Conservation (phyloP, 2,888 invertebrate genomes). For the Agrypnus murinus region DNA sequence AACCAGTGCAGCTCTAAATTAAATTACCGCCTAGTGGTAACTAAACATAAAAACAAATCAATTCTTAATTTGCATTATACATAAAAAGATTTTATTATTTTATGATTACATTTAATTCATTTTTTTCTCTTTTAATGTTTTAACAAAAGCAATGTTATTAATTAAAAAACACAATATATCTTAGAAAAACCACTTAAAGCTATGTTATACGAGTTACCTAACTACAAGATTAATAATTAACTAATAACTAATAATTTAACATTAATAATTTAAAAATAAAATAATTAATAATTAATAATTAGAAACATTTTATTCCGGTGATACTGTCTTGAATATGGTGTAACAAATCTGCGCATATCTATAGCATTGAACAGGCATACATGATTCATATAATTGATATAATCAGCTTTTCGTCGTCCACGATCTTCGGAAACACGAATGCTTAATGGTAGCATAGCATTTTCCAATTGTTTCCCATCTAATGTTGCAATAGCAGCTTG, state of each 20-base stretch:
- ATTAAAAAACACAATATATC: conserved; percentile 14
- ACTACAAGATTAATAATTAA: conserved; percentile 32
- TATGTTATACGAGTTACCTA: conserved; percentile 10
- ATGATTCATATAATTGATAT: conserved; percentile 70
- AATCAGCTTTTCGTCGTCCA: conserved; percentile 83
- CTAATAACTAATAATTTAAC: no score
- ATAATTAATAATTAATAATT: no score
- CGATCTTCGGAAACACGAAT: conserved; percentile 89
- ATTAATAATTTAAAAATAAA: no score
- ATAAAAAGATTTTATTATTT: not conserved
- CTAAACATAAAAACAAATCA: not conserved
- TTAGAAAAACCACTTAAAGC: conserved; percentile 20
- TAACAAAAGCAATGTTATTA: conserved; percentile 14
- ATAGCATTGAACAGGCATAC: conserved; percentile 61
- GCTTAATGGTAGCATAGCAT: conserved; percentile 87
- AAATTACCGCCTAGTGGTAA: not conserved
- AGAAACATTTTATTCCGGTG: conserved; percentile 37
- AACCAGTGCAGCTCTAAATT: no score
- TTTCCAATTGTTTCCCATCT: conserved; percentile 89
- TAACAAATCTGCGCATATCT: conserved; percentile 61
- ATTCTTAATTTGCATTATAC: not conserved
- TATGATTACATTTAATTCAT: not conserved
- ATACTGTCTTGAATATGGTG: conserved; percentile 18
- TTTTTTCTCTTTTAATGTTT: not conserved
- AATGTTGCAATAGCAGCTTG: conserved; percentile 90